Evolutionary conservation across 1,140 invertebrate species (phyloP).

Genomic region (Drosophila jambulina): DNA sequence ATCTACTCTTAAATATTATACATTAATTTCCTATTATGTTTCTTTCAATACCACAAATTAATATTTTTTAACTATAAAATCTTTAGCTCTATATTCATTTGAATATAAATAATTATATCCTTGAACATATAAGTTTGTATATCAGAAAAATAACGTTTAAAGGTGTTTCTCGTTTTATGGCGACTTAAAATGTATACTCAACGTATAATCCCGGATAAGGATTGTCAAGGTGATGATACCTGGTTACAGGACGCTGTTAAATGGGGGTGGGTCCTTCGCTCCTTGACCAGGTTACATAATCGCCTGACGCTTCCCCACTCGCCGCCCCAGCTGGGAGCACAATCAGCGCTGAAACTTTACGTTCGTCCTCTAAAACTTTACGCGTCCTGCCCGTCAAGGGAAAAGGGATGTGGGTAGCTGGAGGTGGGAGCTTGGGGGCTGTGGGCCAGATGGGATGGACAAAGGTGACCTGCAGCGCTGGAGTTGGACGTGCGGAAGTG

Average conservation of each 20-base stretch:
- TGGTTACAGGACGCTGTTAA: background rate
- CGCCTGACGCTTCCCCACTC: conserved; percentile 31
- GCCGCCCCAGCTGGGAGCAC: conserved; percentile 31
- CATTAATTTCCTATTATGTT: background rate
- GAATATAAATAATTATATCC: background rate
- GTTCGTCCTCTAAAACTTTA: conserved; percentile 77
- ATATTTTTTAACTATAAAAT: too few relatives aligned
- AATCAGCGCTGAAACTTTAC: conserved; percentile 77
- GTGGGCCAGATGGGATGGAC: conserved; percentile 17
- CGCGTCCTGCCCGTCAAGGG: conserved; percentile 46
- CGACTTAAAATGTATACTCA: conserved; percentile 1
- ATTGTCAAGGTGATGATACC: conserved; percentile 14
- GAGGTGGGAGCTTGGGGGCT: conserved; percentile 10
- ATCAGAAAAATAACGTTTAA: background rate
- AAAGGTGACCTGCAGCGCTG: conserved; percentile 69
- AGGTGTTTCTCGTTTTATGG: background rate
- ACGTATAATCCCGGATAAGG: conserved; percentile 9
- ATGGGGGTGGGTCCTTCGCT: conserved; percentile 1
- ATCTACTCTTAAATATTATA: background rate
- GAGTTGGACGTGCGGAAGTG: conserved; percentile 58
- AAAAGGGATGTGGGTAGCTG: conserved; percentile 9
- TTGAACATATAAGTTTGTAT: background rate
- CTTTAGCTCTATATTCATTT: too few relatives aligned
- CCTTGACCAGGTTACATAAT: conserved; percentile 58
- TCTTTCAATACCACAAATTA: background rate